Evolutionary conservation across 2,888 invertebrate genomes (phyloP), one percentile per base, ranked within the genome.

Genomic region (Dryadula phaetusa): DNA sequence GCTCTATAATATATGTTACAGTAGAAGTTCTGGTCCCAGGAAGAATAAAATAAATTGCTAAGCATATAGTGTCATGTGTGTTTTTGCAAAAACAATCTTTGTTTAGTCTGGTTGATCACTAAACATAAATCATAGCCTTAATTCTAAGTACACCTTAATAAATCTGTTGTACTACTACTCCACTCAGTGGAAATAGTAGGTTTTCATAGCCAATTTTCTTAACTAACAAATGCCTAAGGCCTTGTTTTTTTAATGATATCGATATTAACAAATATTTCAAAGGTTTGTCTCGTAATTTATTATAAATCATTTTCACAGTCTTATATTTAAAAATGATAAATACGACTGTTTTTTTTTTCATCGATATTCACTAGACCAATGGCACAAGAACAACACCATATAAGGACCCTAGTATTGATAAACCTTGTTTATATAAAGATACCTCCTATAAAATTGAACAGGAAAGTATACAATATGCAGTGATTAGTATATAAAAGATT

Each of bases 101-200:
- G 14, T 28, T 10, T 47, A 25, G 47, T 25, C 6, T 25, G 25
- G 0, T 18, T 52, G 52, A 40, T 40, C 8, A 25, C 25, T 28
- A 42, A 44, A 16, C 14, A 28, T 18, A 60, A n/a, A 32, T 60
- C 60, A 60, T 60, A 60, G 60, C 60, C 60, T 7, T 32, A 60
- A 28, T 60, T 60, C 44, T 46, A 46, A 18, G 44, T 32, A 46
- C 18, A 22, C n/a, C 7, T 40, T 56, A 56, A 56, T 22, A 40
- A 40, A 56, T 40, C 37, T 40, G n/a, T 18, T 18, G 16, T 5
- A 10, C 8, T 40, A 16, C 40, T n/a, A 16, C 16, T 40, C 56
- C 16, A 56, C 40, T 25, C 56, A 56, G 40, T 56, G 40, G 56
- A 56, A 25, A 56, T 6, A 56, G 20, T 56, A 22, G n/a, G n/a